Evolutionary conservation across 2,113 vertebrate species (phyloP).

Genomic region (Leuciscus idus): DNA sequence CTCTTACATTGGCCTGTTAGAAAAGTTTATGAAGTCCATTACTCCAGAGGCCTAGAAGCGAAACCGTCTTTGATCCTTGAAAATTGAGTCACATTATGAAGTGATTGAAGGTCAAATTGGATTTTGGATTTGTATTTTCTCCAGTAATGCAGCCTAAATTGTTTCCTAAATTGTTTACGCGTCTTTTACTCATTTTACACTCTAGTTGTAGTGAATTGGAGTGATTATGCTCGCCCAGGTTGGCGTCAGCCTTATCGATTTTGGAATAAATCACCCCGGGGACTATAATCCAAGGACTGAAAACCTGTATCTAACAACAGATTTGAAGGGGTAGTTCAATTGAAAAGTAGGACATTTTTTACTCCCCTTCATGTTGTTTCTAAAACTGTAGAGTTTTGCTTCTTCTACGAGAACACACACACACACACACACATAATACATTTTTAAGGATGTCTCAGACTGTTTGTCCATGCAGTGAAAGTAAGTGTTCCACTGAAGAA

Average conservation of each 20-base stretch:
- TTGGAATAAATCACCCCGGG: neutral
- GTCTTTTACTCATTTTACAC: neutral
- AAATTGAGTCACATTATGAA: neutral
- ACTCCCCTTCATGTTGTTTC: neutral
- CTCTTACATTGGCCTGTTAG: neutral
- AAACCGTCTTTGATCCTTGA: neutral
- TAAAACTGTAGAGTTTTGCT: neutral
- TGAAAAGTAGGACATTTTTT: neutral
- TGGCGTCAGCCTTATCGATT: neutral
- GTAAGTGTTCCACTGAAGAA: neutral
- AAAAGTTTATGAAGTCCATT: constrained; percentile 23
- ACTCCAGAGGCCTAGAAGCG: neutral
- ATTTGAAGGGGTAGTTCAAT: neutral
- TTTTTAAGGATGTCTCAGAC: neutral
- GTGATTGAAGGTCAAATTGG: neutral
- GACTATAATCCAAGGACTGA: neutral
- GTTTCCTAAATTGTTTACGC: constrained; percentile 4
- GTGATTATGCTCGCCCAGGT: neutral
- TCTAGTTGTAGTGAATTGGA: neutral
- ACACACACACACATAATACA: no score
- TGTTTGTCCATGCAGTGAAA: no score
- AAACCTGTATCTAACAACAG: neutral
- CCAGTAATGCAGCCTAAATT: neutral
- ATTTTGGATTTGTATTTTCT: neutral
- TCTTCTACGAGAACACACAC: neutral